Percentiles rank a stretch among this genome's conserved stretches.
Conservation (phyloP, 2,113 vertebrate genomes). For the Pyrgilauda ruficollis region DNA sequence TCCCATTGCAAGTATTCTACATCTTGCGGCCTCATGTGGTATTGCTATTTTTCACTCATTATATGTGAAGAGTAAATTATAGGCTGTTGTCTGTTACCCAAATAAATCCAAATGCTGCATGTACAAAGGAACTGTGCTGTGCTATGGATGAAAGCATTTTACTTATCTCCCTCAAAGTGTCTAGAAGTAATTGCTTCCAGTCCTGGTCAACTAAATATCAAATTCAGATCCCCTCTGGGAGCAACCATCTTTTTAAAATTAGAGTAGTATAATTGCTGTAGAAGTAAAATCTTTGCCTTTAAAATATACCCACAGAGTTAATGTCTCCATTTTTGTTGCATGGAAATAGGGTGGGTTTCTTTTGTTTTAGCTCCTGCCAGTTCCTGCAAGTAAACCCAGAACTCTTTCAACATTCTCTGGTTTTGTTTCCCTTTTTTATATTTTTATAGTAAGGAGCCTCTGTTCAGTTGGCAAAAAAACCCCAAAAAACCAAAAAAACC, state of each 20-base stretch:
- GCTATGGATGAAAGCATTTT: background rate
- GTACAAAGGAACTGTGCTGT: background rate
- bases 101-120: background rate
- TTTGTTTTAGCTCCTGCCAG: background rate
- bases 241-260: background rate
- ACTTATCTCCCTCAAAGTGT: background rate
- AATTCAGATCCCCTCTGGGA: background rate
- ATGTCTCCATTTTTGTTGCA: background rate
- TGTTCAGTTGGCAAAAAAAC: background rate
- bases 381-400: background rate
- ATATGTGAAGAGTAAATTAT: background rate
- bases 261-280: background rate
- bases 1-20: background rate
- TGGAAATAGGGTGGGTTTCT: background rate
- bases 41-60: background rate
- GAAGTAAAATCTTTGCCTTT: background rate
- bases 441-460: background rate
- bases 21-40: background rate
- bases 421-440: background rate
- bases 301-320: background rate
- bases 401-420: background rate
- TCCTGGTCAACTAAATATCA: background rate
- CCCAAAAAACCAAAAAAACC: background rate
- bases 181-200: conserved; percentile 4
- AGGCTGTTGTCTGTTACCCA: background rate